Evolutionary conservation across 2,113 vertebrate species (phyloP).

Genomic region (Panthera tigris): DNA sequence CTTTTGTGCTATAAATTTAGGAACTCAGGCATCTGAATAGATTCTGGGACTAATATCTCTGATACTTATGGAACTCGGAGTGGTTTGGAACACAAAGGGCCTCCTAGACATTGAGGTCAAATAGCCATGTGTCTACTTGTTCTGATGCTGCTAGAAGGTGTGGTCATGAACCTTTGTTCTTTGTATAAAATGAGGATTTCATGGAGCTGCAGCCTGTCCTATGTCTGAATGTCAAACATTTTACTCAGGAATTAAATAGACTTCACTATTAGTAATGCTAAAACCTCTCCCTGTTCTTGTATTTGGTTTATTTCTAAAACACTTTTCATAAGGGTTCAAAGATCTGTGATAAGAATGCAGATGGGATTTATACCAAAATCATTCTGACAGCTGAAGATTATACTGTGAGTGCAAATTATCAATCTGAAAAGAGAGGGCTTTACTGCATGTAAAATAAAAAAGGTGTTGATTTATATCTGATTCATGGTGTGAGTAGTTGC

Average conservation of each 20-base stretch:
- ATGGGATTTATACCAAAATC: constrained; percentile 48
- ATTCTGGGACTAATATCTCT: neutral
- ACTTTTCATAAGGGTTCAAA: constrained; percentile 31
- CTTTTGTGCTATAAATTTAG: neutral
- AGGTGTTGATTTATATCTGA: constrained; percentile 82
- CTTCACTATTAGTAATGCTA: neutral
- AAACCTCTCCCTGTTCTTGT: neutral
- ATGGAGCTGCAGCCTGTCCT: neutral
- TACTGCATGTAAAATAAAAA: constrained; percentile 76
- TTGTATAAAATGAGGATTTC: neutral
- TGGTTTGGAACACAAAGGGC: neutral
- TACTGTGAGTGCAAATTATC: constrained; percentile 75
- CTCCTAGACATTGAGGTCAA: neutral
- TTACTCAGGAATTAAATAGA: neutral
- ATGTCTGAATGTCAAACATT: neutral
- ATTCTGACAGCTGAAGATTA: constrained; percentile 78
- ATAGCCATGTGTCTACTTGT: neutral
- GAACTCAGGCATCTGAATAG: neutral
- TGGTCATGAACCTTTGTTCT: fast-evolving
- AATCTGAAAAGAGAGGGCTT: constrained; percentile 78
- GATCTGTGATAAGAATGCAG: constrained; percentile 47
- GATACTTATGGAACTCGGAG: neutral
- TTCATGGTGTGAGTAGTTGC: constrained; percentile 76
- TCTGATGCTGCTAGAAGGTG: neutral
- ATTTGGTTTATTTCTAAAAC: constrained; percentile 40